Evolutionary conservation across 1,140 invertebrate species (phyloP).

Genomic region (Camponotus pennsylvanicus): DNA sequence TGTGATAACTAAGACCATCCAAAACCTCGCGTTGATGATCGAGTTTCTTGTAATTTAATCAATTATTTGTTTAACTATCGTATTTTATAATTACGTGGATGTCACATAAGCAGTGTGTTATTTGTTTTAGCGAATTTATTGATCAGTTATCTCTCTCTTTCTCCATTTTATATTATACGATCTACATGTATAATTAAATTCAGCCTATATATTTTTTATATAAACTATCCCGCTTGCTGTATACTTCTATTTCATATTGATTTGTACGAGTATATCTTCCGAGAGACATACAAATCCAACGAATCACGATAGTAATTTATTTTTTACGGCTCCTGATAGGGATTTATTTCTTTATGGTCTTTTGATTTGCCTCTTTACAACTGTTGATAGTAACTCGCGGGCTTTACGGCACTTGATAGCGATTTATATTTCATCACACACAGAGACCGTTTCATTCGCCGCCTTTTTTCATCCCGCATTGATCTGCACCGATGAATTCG

Average conservation of each 20-base stretch:
- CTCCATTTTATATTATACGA: neutral
- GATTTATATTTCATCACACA: constrained; percentile 46
- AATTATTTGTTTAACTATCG: constrained; percentile 20
- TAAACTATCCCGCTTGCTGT: neutral
- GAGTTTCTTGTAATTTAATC: constrained; percentile 29
- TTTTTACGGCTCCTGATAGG: constrained; percentile 31
- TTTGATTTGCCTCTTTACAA: constrained; percentile 39
- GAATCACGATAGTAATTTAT: neutral
- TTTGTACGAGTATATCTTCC: neutral
- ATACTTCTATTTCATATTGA: neutral
- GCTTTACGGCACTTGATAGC: constrained; percentile 18
- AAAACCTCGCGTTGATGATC: constrained; percentile 26
- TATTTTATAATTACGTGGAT: neutral
- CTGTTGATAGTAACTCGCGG: constrained; percentile 28
- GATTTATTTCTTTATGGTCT: constrained; percentile 11
- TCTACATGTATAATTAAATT: neutral
- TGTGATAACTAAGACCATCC: neutral
- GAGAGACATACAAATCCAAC: neutral
- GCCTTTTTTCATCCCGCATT: constrained; percentile 50
- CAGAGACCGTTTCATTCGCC: neutral
- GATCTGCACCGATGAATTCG: constrained; percentile 12
- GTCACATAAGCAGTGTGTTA: neutral
- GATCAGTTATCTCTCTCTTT: neutral
- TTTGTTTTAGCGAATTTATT: neutral
- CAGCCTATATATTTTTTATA: neutral